A percentile compares a stretch with the other conserved stretches of the same genome.
Conservation (phyloP, 2,797 vertebrate genomes). For the Girardinus metallicus region DNA sequence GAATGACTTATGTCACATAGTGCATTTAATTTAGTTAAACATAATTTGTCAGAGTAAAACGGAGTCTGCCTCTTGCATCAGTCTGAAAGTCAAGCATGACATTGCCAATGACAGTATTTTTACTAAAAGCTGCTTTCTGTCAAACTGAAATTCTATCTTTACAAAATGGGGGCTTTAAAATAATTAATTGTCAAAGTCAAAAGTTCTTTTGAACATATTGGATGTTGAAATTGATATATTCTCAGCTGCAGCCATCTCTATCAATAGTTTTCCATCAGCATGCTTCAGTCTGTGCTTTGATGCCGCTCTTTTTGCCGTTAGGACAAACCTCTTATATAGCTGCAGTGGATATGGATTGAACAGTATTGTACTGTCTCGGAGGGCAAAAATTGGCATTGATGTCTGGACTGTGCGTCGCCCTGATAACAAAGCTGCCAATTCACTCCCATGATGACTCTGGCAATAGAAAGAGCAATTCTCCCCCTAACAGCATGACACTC, state of each 20-base stretch:
- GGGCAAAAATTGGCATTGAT: constrained; percentile 58
- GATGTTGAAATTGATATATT: not conserved
- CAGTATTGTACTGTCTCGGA: constrained; percentile 54
- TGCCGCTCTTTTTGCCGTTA: constrained; percentile 29
- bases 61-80: not conserved
- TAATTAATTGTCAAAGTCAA: not conserved
- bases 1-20: not conserved
- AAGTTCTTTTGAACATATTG: not conserved
- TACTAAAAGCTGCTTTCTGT: not conserved
- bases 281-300: constrained; percentile 4
- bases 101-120: not conserved
- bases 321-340: constrained; percentile 44
- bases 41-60: not conserved
- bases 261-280: constrained; percentile 34
- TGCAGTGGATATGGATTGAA: constrained; percentile 53
- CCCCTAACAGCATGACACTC: constrained; percentile 26
- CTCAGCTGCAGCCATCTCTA: constrained; percentile 13
- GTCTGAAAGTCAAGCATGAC: not conserved
- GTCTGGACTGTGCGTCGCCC: constrained; percentile 39
- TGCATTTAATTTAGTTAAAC: not conserved
- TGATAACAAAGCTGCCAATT: constrained; percentile 65
- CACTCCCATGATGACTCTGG: constrained; percentile 46
- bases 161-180: not conserved
- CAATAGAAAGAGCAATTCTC: constrained; percentile 31
- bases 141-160: not conserved